Conservation (phyloP, 2,113 vertebrate species). For the Heterocephalus glaber region DNA sequence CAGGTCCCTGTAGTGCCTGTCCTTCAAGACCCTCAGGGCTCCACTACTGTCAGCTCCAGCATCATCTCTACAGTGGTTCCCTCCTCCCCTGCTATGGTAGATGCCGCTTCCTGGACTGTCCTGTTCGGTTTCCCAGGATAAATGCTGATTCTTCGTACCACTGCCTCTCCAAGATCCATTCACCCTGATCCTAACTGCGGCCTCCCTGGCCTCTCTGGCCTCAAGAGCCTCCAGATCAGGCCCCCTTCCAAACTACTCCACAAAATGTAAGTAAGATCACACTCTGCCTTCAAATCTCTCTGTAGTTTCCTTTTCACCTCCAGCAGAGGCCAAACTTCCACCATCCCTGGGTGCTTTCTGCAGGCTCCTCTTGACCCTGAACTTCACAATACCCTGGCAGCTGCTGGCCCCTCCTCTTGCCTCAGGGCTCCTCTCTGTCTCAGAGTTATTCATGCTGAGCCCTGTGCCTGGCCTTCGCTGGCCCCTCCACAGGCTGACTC, state of each 20-base stretch:
- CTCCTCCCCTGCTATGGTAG: neutral
- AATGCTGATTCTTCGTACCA: neutral
- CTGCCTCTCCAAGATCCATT: fast-evolving
- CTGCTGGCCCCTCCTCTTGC: neutral
- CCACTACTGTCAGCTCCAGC: neutral
- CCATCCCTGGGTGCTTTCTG: neutral
- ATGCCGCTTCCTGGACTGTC: neutral
- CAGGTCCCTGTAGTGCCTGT: neutral
- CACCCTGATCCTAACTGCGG: neutral
- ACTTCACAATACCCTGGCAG: neutral
- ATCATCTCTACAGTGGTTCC: neutral
- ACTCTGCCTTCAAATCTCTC: neutral
- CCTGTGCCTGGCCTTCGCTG: neutral
- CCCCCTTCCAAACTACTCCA: neutral
- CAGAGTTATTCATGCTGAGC: fast-evolving
- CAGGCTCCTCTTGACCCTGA: neutral
- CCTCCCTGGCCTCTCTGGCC: neutral
- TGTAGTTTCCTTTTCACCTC: neutral
- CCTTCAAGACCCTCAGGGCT: neutral
- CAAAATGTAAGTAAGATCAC: neutral
- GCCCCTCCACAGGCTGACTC: neutral
- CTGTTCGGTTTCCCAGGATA: neutral
- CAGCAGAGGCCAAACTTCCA: neutral
- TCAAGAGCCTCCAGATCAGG: neutral
- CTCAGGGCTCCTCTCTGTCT: neutral